These are phyloP conservation scores for Lacanobia oleracea DNA, from an alignment of 2,888 invertebrate species.

Conservation along the genomic window DNA sequence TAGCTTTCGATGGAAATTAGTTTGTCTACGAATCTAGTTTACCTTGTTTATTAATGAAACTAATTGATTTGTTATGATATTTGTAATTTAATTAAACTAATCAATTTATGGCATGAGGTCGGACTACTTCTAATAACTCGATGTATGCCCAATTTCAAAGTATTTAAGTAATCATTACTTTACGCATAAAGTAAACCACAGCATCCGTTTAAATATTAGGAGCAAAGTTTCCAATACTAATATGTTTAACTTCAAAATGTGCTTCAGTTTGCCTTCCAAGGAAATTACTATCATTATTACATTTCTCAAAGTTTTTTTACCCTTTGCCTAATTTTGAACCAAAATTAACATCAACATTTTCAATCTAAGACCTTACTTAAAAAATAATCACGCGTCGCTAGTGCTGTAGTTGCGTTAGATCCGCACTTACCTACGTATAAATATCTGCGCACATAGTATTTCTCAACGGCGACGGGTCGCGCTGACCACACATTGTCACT, in stretches of 20 bases:
- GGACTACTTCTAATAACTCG: not conserved
- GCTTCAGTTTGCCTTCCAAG: not conserved
- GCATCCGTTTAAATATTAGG: not conserved
- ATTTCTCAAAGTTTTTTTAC: too few relatives aligned
- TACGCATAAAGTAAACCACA: too few relatives aligned
- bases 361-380: not conserved
- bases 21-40: not conserved
- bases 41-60: not conserved
- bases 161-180: too few relatives aligned
- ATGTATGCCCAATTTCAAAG: not conserved
- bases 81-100: not conserved
- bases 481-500: conserved; percentile 59
- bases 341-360: too few relatives aligned
- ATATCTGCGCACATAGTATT: conserved; percentile 40
- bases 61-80: not conserved
- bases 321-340: too few relatives aligned
- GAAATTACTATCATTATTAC: not conserved
- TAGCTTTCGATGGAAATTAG: not conserved
- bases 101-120: not conserved
- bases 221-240: conserved; percentile 1
- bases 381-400: not conserved
- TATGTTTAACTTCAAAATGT: not conserved
- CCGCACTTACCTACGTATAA: conserved; percentile 14
- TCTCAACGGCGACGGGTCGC: conserved; percentile 28
- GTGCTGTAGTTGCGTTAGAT: not conserved